These are phyloP conservation scores for Ecliptopera silaceata DNA, from an alignment of 2,888 invertebrate genomes.

Conservation along the genomic window DNA sequence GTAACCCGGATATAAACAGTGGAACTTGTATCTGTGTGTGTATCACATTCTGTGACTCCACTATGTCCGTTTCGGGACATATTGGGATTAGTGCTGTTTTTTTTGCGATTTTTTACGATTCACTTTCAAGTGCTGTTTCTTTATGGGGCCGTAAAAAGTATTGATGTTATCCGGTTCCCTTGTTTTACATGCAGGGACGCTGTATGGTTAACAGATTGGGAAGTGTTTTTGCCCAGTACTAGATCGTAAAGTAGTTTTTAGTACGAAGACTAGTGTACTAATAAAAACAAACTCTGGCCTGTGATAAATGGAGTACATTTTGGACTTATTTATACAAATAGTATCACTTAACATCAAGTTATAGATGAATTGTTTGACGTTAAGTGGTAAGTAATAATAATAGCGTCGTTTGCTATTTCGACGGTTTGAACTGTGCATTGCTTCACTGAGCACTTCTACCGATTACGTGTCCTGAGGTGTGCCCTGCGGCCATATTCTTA, in stretches of 20 bases:
- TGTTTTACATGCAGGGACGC: slow-evolving; percentile 37
- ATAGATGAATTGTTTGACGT: no score
- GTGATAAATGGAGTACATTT: no score
- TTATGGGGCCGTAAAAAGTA: slow-evolving; percentile 63
- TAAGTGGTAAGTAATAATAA: no score
- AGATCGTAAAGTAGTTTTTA: slow-evolving; percentile 6
- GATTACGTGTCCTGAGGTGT: no score
- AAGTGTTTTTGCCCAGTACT: slow-evolving; percentile 27
- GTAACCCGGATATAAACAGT: background rate
- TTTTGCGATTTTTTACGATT: slow-evolving; percentile 76
- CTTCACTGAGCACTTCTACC: no score
- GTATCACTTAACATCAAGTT: no score
- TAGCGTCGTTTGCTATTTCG: no score
- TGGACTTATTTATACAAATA: no score
- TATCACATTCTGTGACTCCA: slow-evolving; percentile 46
- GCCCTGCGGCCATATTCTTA: no score
- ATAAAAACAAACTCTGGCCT: no score
- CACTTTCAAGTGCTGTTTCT: slow-evolving; percentile 66
- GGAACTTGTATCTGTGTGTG: background rate
- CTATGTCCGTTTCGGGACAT: slow-evolving; percentile 67
- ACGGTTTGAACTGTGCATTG: no score
- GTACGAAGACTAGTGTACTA: no score
- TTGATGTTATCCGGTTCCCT: slow-evolving; percentile 46
- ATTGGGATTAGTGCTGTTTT: slow-evolving; percentile 74
- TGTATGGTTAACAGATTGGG: slow-evolving; percentile 24